Base-by-base conservation (phyloP, 2,113 vertebrate species). In the Chaenogobius annularis region DNA sequence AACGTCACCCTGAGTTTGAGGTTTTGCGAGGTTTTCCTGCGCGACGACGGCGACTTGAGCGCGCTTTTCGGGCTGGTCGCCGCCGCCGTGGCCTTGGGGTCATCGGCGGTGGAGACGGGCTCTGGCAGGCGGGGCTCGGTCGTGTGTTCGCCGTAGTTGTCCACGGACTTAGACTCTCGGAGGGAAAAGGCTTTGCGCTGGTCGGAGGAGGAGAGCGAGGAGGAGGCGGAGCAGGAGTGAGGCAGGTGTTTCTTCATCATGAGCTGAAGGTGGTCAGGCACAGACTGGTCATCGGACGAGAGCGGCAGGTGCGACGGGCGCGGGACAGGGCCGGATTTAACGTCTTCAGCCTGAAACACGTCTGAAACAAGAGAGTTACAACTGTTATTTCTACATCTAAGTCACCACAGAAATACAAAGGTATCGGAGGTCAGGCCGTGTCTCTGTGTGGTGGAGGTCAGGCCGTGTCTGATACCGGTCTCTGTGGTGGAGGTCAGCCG, bases 51-150 rank as follows among this genome's bases (percentile, higher is more conserved):
- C 7, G 98, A 99, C 83, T 99, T 99, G 76, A 99, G 95, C 69
- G 98, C 98, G 8, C 98, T 99, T 88, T 99, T 99, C 74, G 98
- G 97, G 85, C 97, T 99, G 0, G 94, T 97, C 67, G 96, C 91
- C 37, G 4, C 85, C 75, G 97, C 98, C 79, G 95, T 95, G 22
- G 91, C 90, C 1, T 31, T 31, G 26, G 86, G 37, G 0, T 84
- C 74, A 3, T 96, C 94, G 0, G 26, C 94, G 0, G 26, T 31
- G 26, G 26, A 4, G 79, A 77, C 48, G 1, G 10, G 20, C 96
- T 96, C 94, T 48, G 88, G 22, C 52, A 72, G 62, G 87, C 91
- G 89, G 62, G 80, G 31, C 75, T 98, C 96, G 0, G 90, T 68
- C 54, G 77, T 77, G 0, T 75, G 92, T 67, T 98, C 96, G 0